Evolutionary conservation across 2,888 invertebrate genomes (phyloP).

Genomic region (Eulithis testata): DNA sequence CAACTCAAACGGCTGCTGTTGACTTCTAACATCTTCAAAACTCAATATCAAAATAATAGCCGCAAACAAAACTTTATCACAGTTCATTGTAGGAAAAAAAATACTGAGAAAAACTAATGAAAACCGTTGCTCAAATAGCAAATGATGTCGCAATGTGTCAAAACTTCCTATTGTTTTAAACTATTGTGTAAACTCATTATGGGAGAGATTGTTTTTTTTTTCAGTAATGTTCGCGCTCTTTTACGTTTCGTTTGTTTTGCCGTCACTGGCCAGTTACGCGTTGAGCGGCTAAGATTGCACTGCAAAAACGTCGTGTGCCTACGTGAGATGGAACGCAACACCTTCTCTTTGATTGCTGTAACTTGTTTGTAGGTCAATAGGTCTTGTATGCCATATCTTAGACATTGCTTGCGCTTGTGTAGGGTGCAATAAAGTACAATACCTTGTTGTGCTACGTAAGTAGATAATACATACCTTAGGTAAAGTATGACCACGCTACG

Average conservation of each 20-base stretch:
- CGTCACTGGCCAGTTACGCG: constrained; percentile 45
- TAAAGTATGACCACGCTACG: too few relatives aligned
- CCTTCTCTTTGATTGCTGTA: constrained; percentile 50
- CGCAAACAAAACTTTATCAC: constrained; percentile 23
- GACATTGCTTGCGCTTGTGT: constrained; percentile 16
- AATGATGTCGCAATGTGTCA: constrained; percentile 21
- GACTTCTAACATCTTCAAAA: constrained; percentile 42
- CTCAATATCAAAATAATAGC: constrained; percentile 35
- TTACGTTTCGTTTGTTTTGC: constrained; percentile 20
- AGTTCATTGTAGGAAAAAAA: constrained; percentile 34
- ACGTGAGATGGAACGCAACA: constrained; percentile 58
- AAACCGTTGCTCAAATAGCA: constrained; percentile 19
- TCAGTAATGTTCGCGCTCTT: constrained; percentile 18
- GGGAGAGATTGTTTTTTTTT: constrained; percentile 15
- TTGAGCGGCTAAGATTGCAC: constrained; percentile 54
- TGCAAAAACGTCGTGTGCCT: constrained; percentile 52
- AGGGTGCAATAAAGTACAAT: constrained; percentile 19
- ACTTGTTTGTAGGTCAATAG: constrained; percentile 55
- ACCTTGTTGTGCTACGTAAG: neutral
- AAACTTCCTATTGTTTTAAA: constrained; percentile 27
- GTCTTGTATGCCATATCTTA: constrained; percentile 30
- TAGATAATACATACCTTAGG: too few relatives aligned
- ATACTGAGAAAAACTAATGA: constrained; percentile 12
- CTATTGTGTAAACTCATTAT: constrained; percentile 26
- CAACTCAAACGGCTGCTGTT: constrained; percentile 87